These are phyloP conservation scores for Aspidiotus destructor DNA, from an alignment of 2,888 invertebrate genomes.

Conservation along the genomic window DNA sequence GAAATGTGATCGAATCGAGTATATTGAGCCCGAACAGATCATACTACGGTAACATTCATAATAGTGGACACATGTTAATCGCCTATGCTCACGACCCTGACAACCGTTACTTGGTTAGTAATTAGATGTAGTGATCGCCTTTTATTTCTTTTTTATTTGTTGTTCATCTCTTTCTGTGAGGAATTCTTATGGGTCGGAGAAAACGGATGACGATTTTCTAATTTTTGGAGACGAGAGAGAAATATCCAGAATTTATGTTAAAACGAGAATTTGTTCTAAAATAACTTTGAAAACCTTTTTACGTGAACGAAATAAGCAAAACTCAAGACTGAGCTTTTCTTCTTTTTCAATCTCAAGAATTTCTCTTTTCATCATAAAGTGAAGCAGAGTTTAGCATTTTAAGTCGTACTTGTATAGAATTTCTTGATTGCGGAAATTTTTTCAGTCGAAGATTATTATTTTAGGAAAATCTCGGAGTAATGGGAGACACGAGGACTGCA, in stretches of 20 bases:
- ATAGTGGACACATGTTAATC: conserved; percentile 67
- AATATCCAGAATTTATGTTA: background rate
- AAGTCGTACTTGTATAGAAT: no score
- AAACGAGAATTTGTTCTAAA: background rate
- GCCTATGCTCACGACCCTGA: conserved; percentile 71
- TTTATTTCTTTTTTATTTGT: conserved; percentile 3
- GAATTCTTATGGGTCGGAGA: no score
- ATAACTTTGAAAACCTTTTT: no score
- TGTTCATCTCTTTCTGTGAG: no score
- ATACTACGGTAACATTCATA: conserved; percentile 69
- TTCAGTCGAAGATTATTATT: background rate
- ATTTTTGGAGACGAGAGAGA: no score
- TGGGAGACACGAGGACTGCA: conserved; percentile 73
- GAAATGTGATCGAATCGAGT: conserved; percentile 67
- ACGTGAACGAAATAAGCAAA: no score
- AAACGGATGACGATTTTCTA: no score
- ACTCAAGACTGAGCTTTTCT: no score
- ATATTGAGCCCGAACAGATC: conserved; percentile 56
- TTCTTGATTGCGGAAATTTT: background rate
- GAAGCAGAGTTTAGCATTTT: no score
- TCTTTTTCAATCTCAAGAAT: no score
- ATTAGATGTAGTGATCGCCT: background rate
- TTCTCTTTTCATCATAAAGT: no score
- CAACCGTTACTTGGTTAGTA: conserved; percentile 34
- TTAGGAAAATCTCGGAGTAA: conserved; percentile 68